Conservation (phyloP, 2,797 vertebrate species). For the Poeciliopsis infans region DNA sequence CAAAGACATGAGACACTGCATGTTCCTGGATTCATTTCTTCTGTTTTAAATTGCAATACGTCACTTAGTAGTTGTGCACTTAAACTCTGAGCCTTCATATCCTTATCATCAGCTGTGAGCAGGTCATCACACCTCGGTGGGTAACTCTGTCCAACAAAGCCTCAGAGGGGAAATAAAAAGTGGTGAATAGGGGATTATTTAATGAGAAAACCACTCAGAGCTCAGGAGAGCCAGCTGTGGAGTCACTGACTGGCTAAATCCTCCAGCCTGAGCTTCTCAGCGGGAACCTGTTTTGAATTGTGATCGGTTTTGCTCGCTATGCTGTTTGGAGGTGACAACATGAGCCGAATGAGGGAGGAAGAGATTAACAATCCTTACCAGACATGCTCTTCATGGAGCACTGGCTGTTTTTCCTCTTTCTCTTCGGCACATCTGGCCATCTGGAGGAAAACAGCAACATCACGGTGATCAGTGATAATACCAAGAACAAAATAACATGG, state of each 20-base stretch:
- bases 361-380: constrained; percentile 79
- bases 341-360: neutral
- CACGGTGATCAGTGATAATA: neutral
- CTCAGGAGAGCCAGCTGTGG: constrained; percentile 10
- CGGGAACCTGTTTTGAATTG: constrained; percentile 9
- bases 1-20: neutral
- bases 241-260: constrained; percentile 12
- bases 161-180: constrained; percentile 16
- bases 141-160: constrained; percentile 29
- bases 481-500: neutral
- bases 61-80: neutral
- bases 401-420: constrained; percentile 97
- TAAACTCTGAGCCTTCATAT: neutral
- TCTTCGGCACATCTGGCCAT: constrained; percentile 95
- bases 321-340: constrained; percentile 21
- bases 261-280: neutral
- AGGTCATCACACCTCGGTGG: constrained; percentile 14
- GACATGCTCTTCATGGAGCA: constrained; percentile 98
- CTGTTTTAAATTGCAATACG: neutral
- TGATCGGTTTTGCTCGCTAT: neutral
- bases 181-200: constrained; percentile 35
- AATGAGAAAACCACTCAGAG: constrained; percentile 17
- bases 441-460: constrained; percentile 61
- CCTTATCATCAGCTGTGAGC: neutral
- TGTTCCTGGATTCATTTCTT: neutral